Percentiles rank a stretch among this genome's conserved stretches.
These are phyloP conservation scores for Ferdinandea cuprea DNA, from an alignment of 2,888 invertebrate species.

Conservation along the genomic window DNA sequence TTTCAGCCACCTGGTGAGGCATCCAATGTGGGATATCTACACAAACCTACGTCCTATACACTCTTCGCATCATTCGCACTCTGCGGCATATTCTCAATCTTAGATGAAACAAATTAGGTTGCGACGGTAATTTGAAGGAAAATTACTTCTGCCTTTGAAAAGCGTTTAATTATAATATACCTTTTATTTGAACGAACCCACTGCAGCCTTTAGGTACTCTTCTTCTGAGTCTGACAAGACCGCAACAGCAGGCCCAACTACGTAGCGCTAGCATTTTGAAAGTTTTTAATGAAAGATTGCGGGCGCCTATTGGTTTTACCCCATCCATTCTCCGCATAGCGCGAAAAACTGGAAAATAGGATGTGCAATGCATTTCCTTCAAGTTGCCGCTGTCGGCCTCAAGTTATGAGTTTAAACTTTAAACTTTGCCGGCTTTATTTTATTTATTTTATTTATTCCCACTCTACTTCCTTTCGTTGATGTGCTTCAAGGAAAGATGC, in stretches of 20 bases:
- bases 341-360: conserved; percentile 42
- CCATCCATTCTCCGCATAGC: background rate
- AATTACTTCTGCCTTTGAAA: conserved; percentile 42
- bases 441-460: conserved; percentile 69
- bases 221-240: conserved; percentile 50
- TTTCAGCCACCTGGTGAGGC: too few relatives aligned
- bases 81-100: conserved; percentile 19
- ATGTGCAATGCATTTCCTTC: conserved; percentile 73
- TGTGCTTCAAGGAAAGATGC: conserved; percentile 47
- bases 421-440: conserved; percentile 62
- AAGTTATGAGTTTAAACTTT: conserved; percentile 74
- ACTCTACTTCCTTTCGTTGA: conserved; percentile 43
- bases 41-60: too few relatives aligned
- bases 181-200: conserved; percentile 58
- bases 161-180: conserved; percentile 73
- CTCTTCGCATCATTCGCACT: too few relatives aligned
- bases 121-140: conserved; percentile 60
- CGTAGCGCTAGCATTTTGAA: conserved; percentile 58
- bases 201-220: conserved; percentile 17
- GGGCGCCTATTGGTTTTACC: conserved; percentile 69
- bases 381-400: conserved; percentile 67
- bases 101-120: conserved; percentile 58
- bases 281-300: conserved; percentile 75
- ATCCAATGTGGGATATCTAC: too few relatives aligned
- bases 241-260: conserved; percentile 69